Percentiles rank a stretch among this genome's conserved stretches.
phyloP scores from a whole-genome alignment of 2,888 invertebrate species.

The Drosophila leonis region DNA sequence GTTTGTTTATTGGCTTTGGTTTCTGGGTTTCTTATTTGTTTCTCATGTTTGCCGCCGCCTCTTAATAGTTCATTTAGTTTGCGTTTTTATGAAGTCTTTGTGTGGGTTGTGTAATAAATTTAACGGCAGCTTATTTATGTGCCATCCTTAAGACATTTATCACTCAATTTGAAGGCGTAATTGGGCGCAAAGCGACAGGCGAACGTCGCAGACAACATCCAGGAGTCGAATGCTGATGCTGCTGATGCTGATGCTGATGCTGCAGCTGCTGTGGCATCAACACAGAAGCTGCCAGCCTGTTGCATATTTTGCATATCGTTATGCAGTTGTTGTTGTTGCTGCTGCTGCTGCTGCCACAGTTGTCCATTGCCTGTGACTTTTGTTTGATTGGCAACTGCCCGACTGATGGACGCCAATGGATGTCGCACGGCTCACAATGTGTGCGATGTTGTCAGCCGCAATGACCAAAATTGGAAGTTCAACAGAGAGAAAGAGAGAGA shows the following conservation, averaged over 20 bases:
- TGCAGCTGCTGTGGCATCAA: conserved; percentile 39
- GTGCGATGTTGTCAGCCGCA: conserved; percentile 56
- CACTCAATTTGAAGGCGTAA: conserved; percentile 82
- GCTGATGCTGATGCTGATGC: neutral
- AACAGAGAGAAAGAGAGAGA: neutral
- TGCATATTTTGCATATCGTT: conserved; percentile 82
- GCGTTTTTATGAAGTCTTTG: conserved; percentile 82
- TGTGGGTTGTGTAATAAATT: conserved; percentile 82
- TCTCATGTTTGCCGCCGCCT: conserved; percentile 78
- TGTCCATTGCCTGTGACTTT: conserved; percentile 22
- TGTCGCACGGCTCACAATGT: conserved; percentile 44
- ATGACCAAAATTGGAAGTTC: conserved; percentile 59
- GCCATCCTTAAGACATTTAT: conserved; percentile 79
- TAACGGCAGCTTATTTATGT: conserved; percentile 81
- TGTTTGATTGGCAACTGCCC: conserved; percentile 48
- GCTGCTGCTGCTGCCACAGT: conserved; percentile 5
- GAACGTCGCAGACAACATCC: conserved; percentile 21
- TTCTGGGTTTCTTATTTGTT: conserved; percentile 37
- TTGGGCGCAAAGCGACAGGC: conserved; percentile 81
- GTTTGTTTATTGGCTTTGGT: conserved; percentile 50
- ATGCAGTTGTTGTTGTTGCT: conserved; percentile 61
- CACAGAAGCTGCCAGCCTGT: conserved; percentile 55
- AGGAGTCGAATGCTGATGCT: conserved; percentile 4
- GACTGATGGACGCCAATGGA: conserved; percentile 53
- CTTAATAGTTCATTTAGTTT: conserved; percentile 82